Conservation (phyloP, 2,797 vertebrate genomes). For the Sebastolobus alascanus region DNA sequence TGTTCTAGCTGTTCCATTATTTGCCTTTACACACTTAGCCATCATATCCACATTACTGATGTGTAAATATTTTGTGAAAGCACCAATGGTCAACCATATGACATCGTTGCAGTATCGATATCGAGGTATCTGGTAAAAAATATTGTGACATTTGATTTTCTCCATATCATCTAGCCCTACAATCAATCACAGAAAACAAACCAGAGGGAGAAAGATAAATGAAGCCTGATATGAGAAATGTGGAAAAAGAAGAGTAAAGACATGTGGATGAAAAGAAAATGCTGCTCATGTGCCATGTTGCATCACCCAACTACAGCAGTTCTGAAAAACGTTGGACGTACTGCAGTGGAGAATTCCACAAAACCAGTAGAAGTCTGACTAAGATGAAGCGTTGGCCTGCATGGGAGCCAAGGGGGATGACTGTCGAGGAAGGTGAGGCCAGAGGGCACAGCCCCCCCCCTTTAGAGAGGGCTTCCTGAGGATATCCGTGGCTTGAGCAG, state of each 20-base stretch:
- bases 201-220: not conserved
- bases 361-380: conserved; percentile 20
- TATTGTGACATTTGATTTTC: not conserved
- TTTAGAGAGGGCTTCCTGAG: conserved; percentile 77
- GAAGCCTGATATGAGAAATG: not conserved
- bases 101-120: not conserved
- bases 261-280: conserved; percentile 2
- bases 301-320: conserved; percentile 2
- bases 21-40: too few species aligned
- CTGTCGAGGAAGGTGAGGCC: conserved; percentile 58
- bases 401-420: conserved; percentile 25
- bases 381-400: not conserved
- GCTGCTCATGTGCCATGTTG: not conserved
- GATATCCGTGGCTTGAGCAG: conserved; percentile 78
- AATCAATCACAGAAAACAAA: not conserved
- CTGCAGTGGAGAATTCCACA: conserved; percentile 4
- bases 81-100: not conserved
- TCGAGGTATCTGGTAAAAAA: not conserved
- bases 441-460: conserved; percentile 66
- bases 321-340: not conserved
- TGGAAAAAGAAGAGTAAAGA: not conserved
- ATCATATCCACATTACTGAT: too few species aligned
- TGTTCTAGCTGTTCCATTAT: too few species aligned
- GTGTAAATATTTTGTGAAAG: too few species aligned
- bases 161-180: not conserved